phyloP scores from a whole-genome alignment of 2,113 vertebrate species.

The Anser brachyrhynchus region DNA sequence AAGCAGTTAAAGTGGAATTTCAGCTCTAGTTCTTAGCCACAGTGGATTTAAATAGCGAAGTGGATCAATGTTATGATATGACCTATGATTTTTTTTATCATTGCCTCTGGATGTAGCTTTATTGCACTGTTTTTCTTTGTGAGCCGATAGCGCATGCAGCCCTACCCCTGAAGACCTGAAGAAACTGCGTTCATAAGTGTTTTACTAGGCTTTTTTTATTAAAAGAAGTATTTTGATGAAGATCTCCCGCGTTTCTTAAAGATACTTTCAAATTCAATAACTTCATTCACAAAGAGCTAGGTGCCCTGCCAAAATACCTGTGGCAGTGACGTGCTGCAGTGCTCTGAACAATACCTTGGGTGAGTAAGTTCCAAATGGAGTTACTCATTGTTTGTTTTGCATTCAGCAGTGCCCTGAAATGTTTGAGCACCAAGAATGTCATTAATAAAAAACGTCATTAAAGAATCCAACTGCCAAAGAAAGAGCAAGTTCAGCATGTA shows the following conservation, averaged over 20 bases:
- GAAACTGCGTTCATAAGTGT: neutral
- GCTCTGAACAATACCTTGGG: neutral
- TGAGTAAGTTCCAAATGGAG: neutral
- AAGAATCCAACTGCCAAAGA: neutral
- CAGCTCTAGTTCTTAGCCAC: neutral
- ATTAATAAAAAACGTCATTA: neutral
- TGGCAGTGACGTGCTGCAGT: neutral
- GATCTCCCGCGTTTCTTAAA: neutral
- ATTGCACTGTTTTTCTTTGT: neutral
- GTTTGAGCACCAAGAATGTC: neutral
- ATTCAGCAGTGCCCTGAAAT: neutral
- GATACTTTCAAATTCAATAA: neutral
- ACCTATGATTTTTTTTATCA: neutral
- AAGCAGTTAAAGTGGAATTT: slow-evolving; percentile 20
- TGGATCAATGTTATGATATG: neutral
- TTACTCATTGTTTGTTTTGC: neutral
- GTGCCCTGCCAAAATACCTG: neutral
- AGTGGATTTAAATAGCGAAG: neutral
- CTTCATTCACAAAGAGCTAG: neutral
- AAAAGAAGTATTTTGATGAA: neutral
- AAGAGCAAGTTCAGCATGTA: neutral
- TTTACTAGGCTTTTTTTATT: neutral
- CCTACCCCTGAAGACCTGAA: neutral
- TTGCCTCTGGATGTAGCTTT: neutral
- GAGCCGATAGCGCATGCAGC: neutral